Base-by-base conservation (phyloP, 2,113 vertebrate genomes). In the Nyctibius bracteatus region DNA sequence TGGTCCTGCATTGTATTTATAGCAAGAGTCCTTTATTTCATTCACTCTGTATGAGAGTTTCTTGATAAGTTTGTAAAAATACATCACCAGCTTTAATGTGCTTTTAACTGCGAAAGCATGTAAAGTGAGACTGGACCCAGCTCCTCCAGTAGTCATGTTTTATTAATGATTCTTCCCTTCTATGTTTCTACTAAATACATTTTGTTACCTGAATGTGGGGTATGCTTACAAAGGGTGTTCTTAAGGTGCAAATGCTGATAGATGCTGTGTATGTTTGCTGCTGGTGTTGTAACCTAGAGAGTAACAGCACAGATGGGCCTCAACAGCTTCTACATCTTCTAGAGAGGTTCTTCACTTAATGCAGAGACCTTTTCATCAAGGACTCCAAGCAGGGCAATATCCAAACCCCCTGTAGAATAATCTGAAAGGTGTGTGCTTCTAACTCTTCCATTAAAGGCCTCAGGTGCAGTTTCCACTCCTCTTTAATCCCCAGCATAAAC, bases 131-230 rank as follows among this genome's bases (percentile, higher is more conserved):
- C 35, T 24, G 51, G 33, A 55, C 8, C 21, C 55, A 59, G 14
- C 23, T 89, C 35, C 47, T 95, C 52, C 39, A 37, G 11, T n/a
- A 43, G 35, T 67, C 31, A 9, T 57, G 35, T 72, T 95, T 91
- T 66, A 63, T 92, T 81, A 59, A 47, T 87, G 24, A 52, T 61
- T 28, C 51, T 62, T 94, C 33, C 31, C 10, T 62, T 74, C 63
- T 30, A 0, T 47, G 39, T 55, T 81, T 52, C 51, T 55, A 35
- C 21, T 17, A 51, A 63, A 47, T 3, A 33, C 0, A 0, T 57
- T 66, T 4, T 72, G 25, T 25, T 88, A 71, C 35, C 47, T 49
- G 70, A 9, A 10, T 22, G 3, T 16, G 39, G 39, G 44, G 10
- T 85, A 35, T 35, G 41, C 37, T 89, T 54, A 21, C 57, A 43